Conservation (phyloP, 1,140 invertebrate species). For the Scaptomyza graminum region DNA sequence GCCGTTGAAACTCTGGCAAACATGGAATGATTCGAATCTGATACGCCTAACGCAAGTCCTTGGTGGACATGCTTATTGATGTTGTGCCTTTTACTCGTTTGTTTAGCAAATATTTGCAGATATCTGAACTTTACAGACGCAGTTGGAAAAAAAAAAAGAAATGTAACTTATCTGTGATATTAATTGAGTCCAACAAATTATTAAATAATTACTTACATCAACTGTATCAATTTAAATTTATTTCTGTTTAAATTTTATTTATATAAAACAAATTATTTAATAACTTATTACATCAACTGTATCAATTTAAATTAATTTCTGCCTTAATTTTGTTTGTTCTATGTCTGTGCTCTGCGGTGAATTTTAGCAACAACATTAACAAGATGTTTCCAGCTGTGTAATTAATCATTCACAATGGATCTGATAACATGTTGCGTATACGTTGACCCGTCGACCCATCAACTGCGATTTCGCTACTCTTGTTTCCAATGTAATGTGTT, state of each 20-base stretch:
- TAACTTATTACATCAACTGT: too few species aligned
- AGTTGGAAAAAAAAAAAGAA: too few species aligned
- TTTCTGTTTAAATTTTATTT: too few species aligned
- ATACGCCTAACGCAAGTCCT: constrained; percentile 6
- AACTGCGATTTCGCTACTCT: background rate
- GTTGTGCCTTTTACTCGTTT: constrained; percentile 3
- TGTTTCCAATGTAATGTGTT: background rate
- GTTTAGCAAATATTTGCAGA: constrained; percentile 28
- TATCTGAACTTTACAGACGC: background rate
- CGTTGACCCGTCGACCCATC: background rate
- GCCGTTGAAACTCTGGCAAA: background rate
- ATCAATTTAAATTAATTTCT: too few species aligned
- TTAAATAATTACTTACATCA: too few species aligned
- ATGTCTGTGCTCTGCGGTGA: too few species aligned
- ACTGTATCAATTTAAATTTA: too few species aligned
- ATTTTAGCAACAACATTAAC: constrained; percentile 9
- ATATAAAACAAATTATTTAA: too few species aligned
- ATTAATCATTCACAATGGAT: constrained; percentile 48
- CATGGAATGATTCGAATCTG: background rate
- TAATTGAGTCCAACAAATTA: too few species aligned
- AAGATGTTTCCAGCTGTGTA: constrained; percentile 15
- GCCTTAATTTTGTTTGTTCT: too few species aligned
- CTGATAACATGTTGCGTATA: constrained; percentile 33
- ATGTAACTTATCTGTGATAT: too few species aligned
- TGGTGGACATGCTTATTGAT: constrained; percentile 34